Evolutionary conservation across 2,888 invertebrate genomes (phyloP).

Genomic region (Anoplius nigerrimus): DNA sequence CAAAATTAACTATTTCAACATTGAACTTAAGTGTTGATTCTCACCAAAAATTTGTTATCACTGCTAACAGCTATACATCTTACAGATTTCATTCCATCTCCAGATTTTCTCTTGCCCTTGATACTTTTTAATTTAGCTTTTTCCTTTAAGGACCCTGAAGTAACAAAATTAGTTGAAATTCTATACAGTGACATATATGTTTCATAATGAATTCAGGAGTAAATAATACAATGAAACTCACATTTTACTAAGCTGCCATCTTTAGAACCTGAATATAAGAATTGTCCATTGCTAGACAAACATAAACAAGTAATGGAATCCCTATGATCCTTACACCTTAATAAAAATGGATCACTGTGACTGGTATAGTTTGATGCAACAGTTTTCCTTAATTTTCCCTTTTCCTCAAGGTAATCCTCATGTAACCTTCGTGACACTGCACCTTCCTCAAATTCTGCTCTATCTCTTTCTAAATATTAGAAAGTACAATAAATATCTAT

Average conservation of each 20-base stretch:
- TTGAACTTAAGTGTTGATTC: conserved; percentile 47
- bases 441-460: conserved; percentile 80
- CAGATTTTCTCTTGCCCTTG: conserved; percentile 64
- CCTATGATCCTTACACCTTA: conserved; percentile 87
- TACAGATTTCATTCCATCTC: conserved; percentile 65
- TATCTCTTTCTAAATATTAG: conserved; percentile 78
- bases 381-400: conserved; percentile 85
- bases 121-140: conserved; percentile 78
- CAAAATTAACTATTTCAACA: neutral
- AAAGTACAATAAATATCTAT: neutral
- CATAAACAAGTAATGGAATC: conserved; percentile 88
- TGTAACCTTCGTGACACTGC: conserved; percentile 86
- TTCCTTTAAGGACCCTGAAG: conserved; percentile 80
- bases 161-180: conserved; percentile 11
- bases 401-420: conserved; percentile 90
- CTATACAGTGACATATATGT: conserved; percentile 12
- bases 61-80: conserved; percentile 73
- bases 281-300: conserved; percentile 83
- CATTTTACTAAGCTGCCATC: conserved; percentile 93
- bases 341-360: conserved; percentile 72
- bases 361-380: conserved; percentile 82
- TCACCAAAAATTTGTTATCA: conserved; percentile 88
- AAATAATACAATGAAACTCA: conserved; percentile 65
- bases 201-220: conserved; percentile 8
- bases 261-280: conserved; percentile 90